phyloP scores from a whole-genome alignment of 2,113 vertebrate genomes.

The Pandion haliaetus region DNA sequence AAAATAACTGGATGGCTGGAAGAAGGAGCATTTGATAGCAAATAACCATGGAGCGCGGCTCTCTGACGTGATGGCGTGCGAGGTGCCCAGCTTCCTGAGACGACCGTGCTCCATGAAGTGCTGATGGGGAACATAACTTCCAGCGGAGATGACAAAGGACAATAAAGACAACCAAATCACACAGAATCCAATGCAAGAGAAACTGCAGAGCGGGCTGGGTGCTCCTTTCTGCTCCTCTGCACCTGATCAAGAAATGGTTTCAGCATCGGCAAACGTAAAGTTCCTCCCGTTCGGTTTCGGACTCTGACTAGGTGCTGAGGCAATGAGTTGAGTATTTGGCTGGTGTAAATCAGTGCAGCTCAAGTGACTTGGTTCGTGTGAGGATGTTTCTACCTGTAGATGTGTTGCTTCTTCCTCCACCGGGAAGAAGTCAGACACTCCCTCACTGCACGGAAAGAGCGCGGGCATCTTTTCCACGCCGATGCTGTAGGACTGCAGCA shows the following conservation, averaged over 20 bases:
- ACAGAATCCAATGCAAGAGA: not conserved
- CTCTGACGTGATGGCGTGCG: fast-evolving
- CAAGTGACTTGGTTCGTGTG: not conserved
- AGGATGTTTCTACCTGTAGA: not conserved
- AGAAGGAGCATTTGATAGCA: not conserved
- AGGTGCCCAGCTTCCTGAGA: not conserved
- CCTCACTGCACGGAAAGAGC: not conserved
- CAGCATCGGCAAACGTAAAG: fast-evolving
- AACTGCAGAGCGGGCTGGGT: not conserved
- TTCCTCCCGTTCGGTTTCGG: not conserved
- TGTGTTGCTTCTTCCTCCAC: not conserved
- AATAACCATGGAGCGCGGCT: not conserved
- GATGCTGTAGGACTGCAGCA: not conserved
- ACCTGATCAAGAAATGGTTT: not conserved
- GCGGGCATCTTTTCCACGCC: fast-evolving
- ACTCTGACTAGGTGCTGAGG: not conserved
- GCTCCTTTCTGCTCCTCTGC: not conserved
- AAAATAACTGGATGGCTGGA: not conserved
- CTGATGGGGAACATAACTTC: not conserved
- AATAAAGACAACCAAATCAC: not conserved
- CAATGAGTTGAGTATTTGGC: fast-evolving
- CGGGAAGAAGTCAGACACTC: fast-evolving
- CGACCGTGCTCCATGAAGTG: not conserved
- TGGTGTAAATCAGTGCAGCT: not conserved
- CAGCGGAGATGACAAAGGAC: not conserved